Evolutionary conservation across 1,140 invertebrate genomes (phyloP).

Genomic region (Scaptomyza montana): DNA sequence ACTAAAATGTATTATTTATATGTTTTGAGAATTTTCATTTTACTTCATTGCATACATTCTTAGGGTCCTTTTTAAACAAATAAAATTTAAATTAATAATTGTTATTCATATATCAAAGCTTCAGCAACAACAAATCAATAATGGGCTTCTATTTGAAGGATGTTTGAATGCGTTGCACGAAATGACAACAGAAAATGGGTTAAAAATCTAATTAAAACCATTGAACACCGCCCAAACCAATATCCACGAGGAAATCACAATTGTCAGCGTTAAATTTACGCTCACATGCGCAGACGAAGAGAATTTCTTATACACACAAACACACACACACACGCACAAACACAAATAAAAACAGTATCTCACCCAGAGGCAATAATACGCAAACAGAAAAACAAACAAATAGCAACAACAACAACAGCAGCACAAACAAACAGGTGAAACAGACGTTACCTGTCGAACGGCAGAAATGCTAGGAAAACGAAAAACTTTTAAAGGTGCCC

Average conservation of each 20-base stretch:
- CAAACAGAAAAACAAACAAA: constrained; percentile 56
- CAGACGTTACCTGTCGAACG: constrained; percentile 63
- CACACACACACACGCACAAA: constrained; percentile 27
- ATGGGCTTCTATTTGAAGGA: constrained; percentile 4
- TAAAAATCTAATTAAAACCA: constrained; percentile 77
- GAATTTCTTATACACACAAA: constrained; percentile 17
- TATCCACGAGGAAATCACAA: constrained; percentile 66
- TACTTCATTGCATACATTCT: too few relatives aligned
- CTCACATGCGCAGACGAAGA: constrained; percentile 47
- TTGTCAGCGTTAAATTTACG: constrained; percentile 68
- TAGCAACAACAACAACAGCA: constrained; percentile 15
- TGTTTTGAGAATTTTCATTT: too few relatives aligned
- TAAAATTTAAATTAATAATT: too few relatives aligned
- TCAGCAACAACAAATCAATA: constrained; percentile 4
- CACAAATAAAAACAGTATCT: constrained; percentile 57
- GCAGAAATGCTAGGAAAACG: constrained; percentile 57
- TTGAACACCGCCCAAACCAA: constrained; percentile 1
- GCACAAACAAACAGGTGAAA: constrained; percentile 49
- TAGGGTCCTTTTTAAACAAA: too few relatives aligned
- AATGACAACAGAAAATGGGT: constrained; percentile 69
- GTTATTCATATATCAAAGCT: too few relatives aligned
- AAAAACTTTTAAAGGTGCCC: constrained; percentile 47
- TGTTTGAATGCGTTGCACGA: constrained; percentile 30
- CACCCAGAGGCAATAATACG: constrained; percentile 61
- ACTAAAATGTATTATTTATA: too few relatives aligned